Evolutionary conservation across 2,113 vertebrate genomes (phyloP).

Genomic region (Aramus guarauna): DNA sequence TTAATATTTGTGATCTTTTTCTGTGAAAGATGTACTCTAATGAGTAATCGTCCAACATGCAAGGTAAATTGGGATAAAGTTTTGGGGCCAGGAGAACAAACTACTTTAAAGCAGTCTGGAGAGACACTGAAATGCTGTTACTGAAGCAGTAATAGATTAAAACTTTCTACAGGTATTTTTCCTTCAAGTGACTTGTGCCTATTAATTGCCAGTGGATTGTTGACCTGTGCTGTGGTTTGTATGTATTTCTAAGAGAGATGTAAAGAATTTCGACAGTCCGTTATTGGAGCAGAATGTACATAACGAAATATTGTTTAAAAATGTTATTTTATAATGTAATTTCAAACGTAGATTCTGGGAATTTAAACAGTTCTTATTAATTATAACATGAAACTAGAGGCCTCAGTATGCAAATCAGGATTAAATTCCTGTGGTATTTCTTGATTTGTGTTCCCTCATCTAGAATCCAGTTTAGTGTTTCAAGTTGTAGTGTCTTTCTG

Average conservation of each 20-base stretch:
- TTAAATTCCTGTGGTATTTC: background rate
- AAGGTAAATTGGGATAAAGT: background rate
- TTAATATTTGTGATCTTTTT: background rate
- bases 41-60: background rate
- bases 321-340: constrained; percentile 18
- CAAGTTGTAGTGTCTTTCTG: background rate
- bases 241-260: constrained; percentile 42
- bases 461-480: background rate
- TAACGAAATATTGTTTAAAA: background rate
- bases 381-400: background rate
- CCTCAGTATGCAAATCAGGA: background rate
- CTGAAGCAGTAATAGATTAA: background rate
- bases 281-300: constrained; percentile 35
- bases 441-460: background rate
- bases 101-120: background rate
- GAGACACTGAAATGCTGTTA: background rate
- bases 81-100: background rate
- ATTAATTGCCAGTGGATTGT: background rate
- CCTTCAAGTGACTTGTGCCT: background rate
- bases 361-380: constrained; percentile 7
- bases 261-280: background rate
- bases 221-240: constrained; percentile 10
- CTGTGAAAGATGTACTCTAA: background rate
- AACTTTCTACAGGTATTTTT: background rate
- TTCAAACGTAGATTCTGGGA: background rate